These are phyloP conservation scores for Ennomos erosarius DNA, from an alignment of 2,888 invertebrate species.

Conservation along the genomic window DNA sequence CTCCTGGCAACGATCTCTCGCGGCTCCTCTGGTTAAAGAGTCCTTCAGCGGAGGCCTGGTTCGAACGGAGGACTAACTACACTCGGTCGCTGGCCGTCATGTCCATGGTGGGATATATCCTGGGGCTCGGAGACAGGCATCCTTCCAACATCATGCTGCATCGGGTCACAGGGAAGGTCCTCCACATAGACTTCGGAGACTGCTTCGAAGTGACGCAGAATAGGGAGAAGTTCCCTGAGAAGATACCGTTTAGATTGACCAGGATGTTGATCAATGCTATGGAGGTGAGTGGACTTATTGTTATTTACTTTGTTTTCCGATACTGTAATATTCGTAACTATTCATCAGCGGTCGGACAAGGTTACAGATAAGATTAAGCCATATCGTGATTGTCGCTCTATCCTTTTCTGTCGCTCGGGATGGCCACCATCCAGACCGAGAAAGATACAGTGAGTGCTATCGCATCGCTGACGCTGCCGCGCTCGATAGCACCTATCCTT, in stretches of 20 bases:
- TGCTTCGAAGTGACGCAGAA: slow-evolving; percentile 99
- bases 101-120: slow-evolving; percentile 99
- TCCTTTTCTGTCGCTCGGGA: too few relatives aligned
- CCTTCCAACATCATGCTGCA: slow-evolving; percentile 99
- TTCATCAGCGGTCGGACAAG: too few relatives aligned
- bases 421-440: too few relatives aligned
- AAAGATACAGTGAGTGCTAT: too few relatives aligned
- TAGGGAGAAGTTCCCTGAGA: slow-evolving; percentile 99
- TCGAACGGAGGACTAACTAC: slow-evolving; percentile 98
- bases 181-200: slow-evolving; percentile 99
- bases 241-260: slow-evolving; percentile 98
- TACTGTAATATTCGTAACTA: too few relatives aligned
- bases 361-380: too few relatives aligned
- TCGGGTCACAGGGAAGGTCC: slow-evolving; percentile 97
- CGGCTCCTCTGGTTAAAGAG: slow-evolving; percentile 98
- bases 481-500: too few relatives aligned
- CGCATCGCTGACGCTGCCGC: too few relatives aligned
- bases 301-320: too few relatives aligned
- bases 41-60: slow-evolving; percentile 99
- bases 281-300: slow-evolving; percentile 84
- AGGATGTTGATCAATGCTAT: slow-evolving; percentile 99
- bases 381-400: too few relatives aligned
- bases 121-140: slow-evolving; percentile 99
- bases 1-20: slow-evolving; percentile 97
- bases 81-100: slow-evolving; percentile 98